phyloP scores from a whole-genome alignment of 2,113 vertebrate species.

The Myocastor coypus region DNA sequence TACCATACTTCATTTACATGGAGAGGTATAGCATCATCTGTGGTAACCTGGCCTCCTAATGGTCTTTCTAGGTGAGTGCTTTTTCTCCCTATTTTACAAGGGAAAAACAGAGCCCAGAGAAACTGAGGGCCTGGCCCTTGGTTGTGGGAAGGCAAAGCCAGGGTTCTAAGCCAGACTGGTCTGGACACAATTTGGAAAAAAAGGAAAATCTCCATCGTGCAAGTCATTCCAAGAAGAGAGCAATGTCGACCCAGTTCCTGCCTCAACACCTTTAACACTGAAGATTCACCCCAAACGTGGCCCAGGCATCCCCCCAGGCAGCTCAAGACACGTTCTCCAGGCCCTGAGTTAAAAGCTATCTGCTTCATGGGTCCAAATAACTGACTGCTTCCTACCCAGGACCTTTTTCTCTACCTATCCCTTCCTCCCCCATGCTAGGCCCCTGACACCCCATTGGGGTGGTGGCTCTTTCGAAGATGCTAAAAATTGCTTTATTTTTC shows the following conservation, averaged over 20 bases:
- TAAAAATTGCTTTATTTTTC: conserved; percentile 78
- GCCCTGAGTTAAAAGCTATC: not conserved
- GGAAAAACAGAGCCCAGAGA: not conserved
- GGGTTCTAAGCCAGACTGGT: no score
- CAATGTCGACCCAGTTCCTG: fast-evolving
- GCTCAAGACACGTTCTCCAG: fast-evolving
- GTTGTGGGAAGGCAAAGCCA: not conserved
- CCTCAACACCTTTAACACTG: not conserved
- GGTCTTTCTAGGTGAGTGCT: not conserved
- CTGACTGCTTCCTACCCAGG: not conserved
- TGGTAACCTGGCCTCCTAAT: not conserved
- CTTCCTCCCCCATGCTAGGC: not conserved
- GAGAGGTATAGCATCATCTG: not conserved
- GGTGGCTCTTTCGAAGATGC: not conserved
- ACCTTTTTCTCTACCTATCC: not conserved
- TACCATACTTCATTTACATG: not conserved
- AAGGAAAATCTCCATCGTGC: fast-evolving
- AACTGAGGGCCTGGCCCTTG: not conserved
- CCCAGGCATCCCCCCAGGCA: not conserved
- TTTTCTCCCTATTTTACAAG: not conserved
- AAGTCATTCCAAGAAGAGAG: not conserved
- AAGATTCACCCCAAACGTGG: not conserved
- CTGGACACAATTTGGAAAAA: not conserved
- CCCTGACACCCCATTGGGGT: not conserved
- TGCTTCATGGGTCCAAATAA: not conserved